Base-by-base conservation (phyloP, 2,888 invertebrate species). In the Cheilosia grossa region DNA sequence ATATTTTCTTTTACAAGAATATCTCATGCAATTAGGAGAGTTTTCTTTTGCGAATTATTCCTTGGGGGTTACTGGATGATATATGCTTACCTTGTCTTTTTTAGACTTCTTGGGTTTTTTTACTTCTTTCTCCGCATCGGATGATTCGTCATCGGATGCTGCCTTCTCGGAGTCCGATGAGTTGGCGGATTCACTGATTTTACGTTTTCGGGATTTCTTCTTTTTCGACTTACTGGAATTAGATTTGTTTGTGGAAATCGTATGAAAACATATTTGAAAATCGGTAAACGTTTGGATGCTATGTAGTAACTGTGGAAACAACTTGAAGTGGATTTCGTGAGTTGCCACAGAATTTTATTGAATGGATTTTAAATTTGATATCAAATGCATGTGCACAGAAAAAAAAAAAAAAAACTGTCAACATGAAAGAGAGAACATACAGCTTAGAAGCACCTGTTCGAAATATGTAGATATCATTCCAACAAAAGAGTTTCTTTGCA, bases 151-250 rank as follows among this genome's bases (percentile, higher is more conserved):
- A 49, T 90, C 89, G 69, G 88, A 89, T 63, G 93, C 92, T 4
- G 92, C 92, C 6, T 92, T 89, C 24, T 90, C 90, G 63, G 89
- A 89, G 74, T 92, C 93, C 87, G 74, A 88, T 63, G 93, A 93
- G 37, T 90, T 93, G 42, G 87, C 87, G 9, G 90, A 89, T 77
- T 92, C 93, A 33, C 93, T 93, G 7, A 92, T 90, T 87, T 92
- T 92, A 1, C 92, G 91, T 15, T 93, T 93, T 80, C 93, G 93
- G 40, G 93, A 93, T 44, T 93, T 93, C 87, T 93, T 93, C 91
- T 93, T 93, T 91, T 93, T 88, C 3, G 88, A 88, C 73, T 88
- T 88, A 59, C 86, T 82, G 70, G 70, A 85, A 88, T 56, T 53
- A 79, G 21, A 82, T 15, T 21, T 73, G 47, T 42, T 5, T 51